Evolutionary conservation across 2,888 invertebrate genomes (phyloP), one percentile per base, ranked within the genome.

Genomic region (Hypena proboscidalis): DNA sequence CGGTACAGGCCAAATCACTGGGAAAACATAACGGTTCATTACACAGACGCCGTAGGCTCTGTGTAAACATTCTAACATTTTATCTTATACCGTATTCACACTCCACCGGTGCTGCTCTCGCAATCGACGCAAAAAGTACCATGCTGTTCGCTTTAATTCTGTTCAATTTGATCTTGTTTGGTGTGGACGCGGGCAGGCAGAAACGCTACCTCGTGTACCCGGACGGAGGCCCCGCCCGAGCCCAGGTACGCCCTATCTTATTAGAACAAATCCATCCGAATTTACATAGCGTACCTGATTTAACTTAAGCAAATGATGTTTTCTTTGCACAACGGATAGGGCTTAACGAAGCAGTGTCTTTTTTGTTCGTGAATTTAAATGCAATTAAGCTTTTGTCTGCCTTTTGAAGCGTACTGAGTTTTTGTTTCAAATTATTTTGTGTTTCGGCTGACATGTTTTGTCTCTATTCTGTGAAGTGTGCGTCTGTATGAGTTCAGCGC

Each of bases 161-260:
- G 58, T 73, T 88, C 56, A 80, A 80, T 78, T 76, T 82, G 33
- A 66, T 85, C 33, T 64, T 73, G 46, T 66, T 71, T 19, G 66
- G 61, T 7, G 72, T 61, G 40, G 70, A 72, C 45, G 73, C 70
- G 41, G 58, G 68, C 36, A 81, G 93, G 49, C 85, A 92, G 46
- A 91, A 83, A 60, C 80, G 93, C 43, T 92, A 91, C 64, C 83
- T 93, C 34, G 85, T 93, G n/a, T 93, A 92, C 70, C 92, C 92
- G 4, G 89, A 92, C 54, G 93, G 93, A 26, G 89, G 92, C 3
- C 91, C 91, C 1, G 93, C 93, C 34, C 85, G 93, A 82, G 85
- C 93, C 27, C 93, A 93, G 90, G 93, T 93, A 89, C 67, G 52
- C 45, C 54, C 50, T 61, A 58, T 56, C 49, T 57, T 63, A 53